Base-by-base conservation (phyloP, 2,797 vertebrate species). In the Oreochromis mossambicus region DNA sequence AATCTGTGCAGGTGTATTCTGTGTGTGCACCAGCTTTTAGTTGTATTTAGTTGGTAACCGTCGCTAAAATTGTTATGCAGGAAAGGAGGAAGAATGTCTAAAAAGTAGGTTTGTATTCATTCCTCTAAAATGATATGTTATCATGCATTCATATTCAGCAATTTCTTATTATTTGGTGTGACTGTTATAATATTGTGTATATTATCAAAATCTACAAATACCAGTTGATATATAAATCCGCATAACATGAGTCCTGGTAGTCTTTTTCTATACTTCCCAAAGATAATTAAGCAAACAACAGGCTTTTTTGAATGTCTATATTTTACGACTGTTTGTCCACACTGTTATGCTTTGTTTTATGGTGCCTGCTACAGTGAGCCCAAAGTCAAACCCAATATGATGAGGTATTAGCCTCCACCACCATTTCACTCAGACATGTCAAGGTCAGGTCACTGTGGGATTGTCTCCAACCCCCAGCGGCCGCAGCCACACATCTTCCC, bases 331-430 rank as follows among this genome's bases (percentile, higher is more conserved):
- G 92, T 96, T 96, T 96, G 92, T 93, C 90, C 90, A 91, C 88
- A 86, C 88, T 94, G 93, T 93, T 96, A 93, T 96, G 88, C 91
- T 95, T 95, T 96, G 95, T 95, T 96, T 96, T 96, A 96, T 94
- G 93, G 84, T 13, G 46, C 88, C 91, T 82, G 88, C 91, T 87
- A 52, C 88, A 80, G 89, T 68, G 88, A 92, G 92, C 92, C 93
- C 94, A 96, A 94, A 96, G 94, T 96, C 95, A 95, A 94, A 93
- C 95, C 94, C 90, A 85, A 87, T 94, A 96, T 95, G 94, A 96
- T 96, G 94, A 96, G 95, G 92, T 93, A 96, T 96, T 95, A 96
- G 91, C 93, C 94, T 94, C 91, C 88, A 82, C 93, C 86, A 85
- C 91, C 92, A 88, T 95, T 95, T 93, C 92, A 92, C 92, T 95